Base-by-base conservation (phyloP, 2,888 invertebrate species). In the Lordiphosa andalusiaca region DNA sequence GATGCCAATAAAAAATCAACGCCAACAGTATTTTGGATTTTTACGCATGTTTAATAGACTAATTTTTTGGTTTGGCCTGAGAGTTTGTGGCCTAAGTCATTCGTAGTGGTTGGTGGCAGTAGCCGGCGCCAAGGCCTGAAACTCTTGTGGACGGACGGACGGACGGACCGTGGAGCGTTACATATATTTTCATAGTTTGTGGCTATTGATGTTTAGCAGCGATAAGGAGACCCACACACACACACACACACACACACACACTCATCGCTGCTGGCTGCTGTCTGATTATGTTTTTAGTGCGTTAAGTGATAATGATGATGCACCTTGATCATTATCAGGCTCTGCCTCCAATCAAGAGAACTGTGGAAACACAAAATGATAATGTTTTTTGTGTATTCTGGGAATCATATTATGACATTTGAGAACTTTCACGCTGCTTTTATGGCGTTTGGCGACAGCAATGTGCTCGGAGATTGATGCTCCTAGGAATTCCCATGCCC, bases 391-490 rank as follows among this genome's bases (percentile, higher is more conserved):
- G 53, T 51, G 7, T 56, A 44, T 85, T 87, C 86, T 73, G 71
- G 69, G 81, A 86, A 83, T 85, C 86, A 55, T 76, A 85, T 86
- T 87, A 86, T 86, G 86, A 86, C 86, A 86, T 86, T 86, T 83
- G 84, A 86, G 81, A 78, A 74, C 70, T 77, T 85, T 84, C 86
- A 86, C 72, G 86, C 80, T 74, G 69, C 36, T 70, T 86, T 87
- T 75, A 77, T 73, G 75, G 58, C 69, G 69, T 71, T 72, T 74
- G 73, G 78, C 73, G 80, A 84, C 82, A 81, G 75, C 54, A 72
- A 72, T 59, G 82, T 67, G 67, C 78, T 39, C 56, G 19, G 67
- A 80, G 77, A 83, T 78, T 75, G 83, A 77, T 77, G 77, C 77
- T 53, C 63, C 74, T 77, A 51, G 74, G 81, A 76, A 64, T 42